These are phyloP conservation scores for Agriopis marginaria DNA, from an alignment of 2,888 invertebrate genomes.

Conservation along the genomic window DNA sequence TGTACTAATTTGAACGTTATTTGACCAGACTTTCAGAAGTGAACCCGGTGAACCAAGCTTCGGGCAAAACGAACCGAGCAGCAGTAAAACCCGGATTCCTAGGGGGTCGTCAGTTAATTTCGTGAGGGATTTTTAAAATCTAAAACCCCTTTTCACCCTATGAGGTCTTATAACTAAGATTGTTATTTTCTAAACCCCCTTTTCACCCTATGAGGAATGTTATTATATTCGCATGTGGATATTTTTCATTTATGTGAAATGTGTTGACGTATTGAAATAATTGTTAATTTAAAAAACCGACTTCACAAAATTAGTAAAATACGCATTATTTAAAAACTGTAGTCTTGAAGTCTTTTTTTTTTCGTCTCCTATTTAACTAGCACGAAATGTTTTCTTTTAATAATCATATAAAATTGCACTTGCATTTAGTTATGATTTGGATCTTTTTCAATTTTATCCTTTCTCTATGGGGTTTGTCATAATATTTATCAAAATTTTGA, in stretches of 20 bases:
- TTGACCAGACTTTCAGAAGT: conserved; percentile 16
- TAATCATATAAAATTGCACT: no score
- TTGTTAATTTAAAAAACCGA: no score
- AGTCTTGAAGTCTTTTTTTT: background rate
- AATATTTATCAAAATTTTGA: no score
- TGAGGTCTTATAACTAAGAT: background rate
- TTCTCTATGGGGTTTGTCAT: no score
- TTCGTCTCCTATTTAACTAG: background rate
- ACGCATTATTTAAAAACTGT: no score
- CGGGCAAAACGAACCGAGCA: conserved; percentile 5
- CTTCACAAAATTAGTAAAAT: no score
- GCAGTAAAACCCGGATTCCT: conserved; percentile 8
- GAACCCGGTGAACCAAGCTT: conserved; percentile 12
- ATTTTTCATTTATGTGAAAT: background rate
- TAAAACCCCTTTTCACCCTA: background rate
- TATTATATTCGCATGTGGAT: background rate
- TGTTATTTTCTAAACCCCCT: no score
- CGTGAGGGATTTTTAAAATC: conserved; percentile 5
- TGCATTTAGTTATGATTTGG: background rate
- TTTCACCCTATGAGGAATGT: background rate
- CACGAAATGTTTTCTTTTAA: no score
- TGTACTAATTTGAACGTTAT: background rate
- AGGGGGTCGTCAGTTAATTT: conserved; percentile 17
- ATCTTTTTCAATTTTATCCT: background rate
- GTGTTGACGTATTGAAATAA: background rate